Evolutionary conservation across 2,888 invertebrate genomes (phyloP).

Genomic region (Kuschelorhynchus macadamiae): DNA sequence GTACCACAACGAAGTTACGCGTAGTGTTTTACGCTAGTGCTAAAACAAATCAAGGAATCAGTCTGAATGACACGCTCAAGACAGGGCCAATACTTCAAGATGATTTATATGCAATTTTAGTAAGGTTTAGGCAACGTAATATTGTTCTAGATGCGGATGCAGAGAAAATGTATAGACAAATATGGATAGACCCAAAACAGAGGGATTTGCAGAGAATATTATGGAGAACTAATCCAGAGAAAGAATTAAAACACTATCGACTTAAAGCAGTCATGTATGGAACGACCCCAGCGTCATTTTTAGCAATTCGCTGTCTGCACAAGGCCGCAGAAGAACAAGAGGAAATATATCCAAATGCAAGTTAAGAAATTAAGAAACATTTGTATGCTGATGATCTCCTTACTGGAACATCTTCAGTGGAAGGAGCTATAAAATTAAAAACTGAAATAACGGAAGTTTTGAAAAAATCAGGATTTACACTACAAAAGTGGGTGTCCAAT

Average conservation of each 20-base stretch:
- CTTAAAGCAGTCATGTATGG: constrained; percentile 47
- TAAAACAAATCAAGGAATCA: constrained; percentile 42
- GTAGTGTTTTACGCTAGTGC: constrained; percentile 55
- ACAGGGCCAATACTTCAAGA: constrained; percentile 52
- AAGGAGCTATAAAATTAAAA: constrained; percentile 14
- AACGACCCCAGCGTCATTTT: constrained; percentile 55
- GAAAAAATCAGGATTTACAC: constrained; percentile 27
- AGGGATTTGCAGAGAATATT: constrained; percentile 50
- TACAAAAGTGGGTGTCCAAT: constrained; percentile 51
- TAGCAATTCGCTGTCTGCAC: constrained; percentile 55
- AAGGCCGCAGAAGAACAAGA: constrained; percentile 54
- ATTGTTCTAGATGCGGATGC: constrained; percentile 54
- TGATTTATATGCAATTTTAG: constrained; percentile 51
- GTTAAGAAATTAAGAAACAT: constrained; percentile 36
- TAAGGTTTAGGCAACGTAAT: constrained; percentile 51
- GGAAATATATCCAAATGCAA: constrained; percentile 34
- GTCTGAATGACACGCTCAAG: constrained; percentile 51
- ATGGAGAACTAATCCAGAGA: constrained; percentile 45
- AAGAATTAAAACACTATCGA: constrained; percentile 38
- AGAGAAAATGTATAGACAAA: constrained; percentile 54
- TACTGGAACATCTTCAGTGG: constrained; percentile 32
- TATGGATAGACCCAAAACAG: constrained; percentile 45
- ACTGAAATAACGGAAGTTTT: constrained; percentile 19
- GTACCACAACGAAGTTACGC: constrained; percentile 54
- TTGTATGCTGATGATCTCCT: constrained; percentile 54